Evolutionary conservation across 2,797 vertebrate genomes (phyloP).

Genomic region (Protosalanx chinensis): DNA sequence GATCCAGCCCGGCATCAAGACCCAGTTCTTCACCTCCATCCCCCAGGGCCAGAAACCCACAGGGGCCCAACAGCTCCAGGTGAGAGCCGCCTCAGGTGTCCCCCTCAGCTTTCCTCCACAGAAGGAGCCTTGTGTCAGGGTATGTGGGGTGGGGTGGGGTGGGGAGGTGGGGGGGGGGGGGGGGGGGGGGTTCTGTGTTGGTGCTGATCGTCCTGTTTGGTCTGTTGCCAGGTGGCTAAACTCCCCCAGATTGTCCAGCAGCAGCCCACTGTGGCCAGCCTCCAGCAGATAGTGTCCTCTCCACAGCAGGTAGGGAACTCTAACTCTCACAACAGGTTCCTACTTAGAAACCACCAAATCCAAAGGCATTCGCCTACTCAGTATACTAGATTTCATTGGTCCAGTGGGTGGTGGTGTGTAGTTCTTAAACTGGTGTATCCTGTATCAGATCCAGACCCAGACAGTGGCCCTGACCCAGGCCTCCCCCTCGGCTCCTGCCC

Average conservation of each 20-base stretch:
- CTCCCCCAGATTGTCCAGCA: constrained; percentile 90
- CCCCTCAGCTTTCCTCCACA: too few species aligned
- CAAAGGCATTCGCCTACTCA: too few species aligned
- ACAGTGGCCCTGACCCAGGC: constrained; percentile 84
- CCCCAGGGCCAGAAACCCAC: constrained; percentile 78
- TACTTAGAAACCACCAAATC: not conserved
- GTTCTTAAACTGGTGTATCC: not conserved
- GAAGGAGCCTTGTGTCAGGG: too few species aligned
- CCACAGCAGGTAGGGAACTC: constrained; percentile 79
- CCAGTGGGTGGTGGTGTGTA: not conserved
- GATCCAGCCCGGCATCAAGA: constrained; percentile 81
- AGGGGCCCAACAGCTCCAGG: constrained; percentile 84
- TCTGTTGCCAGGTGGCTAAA: constrained; percentile 82
- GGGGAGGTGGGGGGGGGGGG: too few species aligned
- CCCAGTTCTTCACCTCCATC: constrained; percentile 82
- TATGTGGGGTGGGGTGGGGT: too few species aligned
- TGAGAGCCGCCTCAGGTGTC: constrained; percentile 18
- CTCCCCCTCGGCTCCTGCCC: constrained; percentile 70
- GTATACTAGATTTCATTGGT: too few species aligned
- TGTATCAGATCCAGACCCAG: constrained; percentile 77
- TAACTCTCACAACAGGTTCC: not conserved
- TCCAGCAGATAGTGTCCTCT: constrained; percentile 90
- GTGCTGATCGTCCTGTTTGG: constrained; percentile 32
- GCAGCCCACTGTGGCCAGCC: constrained; percentile 81
- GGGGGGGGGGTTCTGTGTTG: not conserved